Evolutionary conservation across 1,140 invertebrate species (phyloP), one percentile per base, ranked within the genome.

Genomic region (Nephotettix cincticeps): DNA sequence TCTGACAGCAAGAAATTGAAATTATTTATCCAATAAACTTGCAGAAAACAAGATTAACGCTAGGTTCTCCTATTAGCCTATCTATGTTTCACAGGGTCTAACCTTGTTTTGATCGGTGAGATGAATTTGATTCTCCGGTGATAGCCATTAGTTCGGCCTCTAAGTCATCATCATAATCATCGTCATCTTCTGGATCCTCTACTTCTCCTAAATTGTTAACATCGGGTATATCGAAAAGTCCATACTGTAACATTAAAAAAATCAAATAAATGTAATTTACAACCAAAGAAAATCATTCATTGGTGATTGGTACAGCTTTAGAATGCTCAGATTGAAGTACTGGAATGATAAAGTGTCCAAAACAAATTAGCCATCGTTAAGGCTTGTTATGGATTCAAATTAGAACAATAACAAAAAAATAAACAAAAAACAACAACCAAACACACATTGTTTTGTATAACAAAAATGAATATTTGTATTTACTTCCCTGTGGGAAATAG

Each of bases 141-240:
- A 96, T 86, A 2, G 90, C 91, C 61, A 89, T 85, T 64, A 96
- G 81, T 81, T 97, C 94, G 25, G 93, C 93, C 81, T 97, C 94
- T 27, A 96, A 83, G 77, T 94, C 93, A 71, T 89, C 89, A 78
- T 96, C 92, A 79, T 96, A 92, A 79, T 80, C 84, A 76, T 89
- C 88, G 68, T 84, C 80, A 74, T 85, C 83, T 73, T 84, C 78
- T 23, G 81, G 82, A 45, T 81, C 83, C 75, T 86, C 85, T 51
- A 84, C 82, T 73, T 78, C 77, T 29, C 76, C 76, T 6, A 29
- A 2, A n/a, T 61, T 61, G 74, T 80, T 78, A 51, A 93, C 85
- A 81, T 92, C 88, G 76, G 92, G 85, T 54, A 93, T 86, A 81
- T 91, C 88, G 77, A 93, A 86, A 71, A 94, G 83, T 14, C 91